Evolutionary conservation across 30 jellyfish, hydroid and myxozoan species (phyloP).

Genomic region (Turritopsis rubra): DNA sequence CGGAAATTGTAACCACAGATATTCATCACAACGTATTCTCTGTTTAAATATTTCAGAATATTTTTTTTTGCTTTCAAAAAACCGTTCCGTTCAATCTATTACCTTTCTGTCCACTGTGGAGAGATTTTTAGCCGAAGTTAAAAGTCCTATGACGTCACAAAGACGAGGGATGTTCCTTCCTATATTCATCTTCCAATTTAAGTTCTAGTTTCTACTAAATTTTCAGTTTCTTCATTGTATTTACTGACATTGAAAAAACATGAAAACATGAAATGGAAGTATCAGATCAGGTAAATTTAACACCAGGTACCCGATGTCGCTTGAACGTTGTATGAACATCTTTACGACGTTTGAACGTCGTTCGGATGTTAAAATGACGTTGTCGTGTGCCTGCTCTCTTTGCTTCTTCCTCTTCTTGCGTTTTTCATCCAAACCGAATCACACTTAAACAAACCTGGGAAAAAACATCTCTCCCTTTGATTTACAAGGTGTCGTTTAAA

Average conservation of each 20-base stretch:
- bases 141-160: neutral
- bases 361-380: no score
- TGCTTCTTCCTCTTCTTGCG: neutral
- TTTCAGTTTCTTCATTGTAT: no score
- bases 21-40: neutral
- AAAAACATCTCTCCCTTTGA: neutral
- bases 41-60: no score
- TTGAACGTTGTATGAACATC: no score
- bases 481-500: neutral
- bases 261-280: no score
- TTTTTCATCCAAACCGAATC: neutral
- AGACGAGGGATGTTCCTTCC: neutral
- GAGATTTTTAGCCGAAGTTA: neutral
- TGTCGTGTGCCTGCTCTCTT: no score
- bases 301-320: no score
- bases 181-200: neutral
- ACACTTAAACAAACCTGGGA: neutral
- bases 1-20: no score
- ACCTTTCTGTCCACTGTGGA: neutral
- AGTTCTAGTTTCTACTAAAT: neutral
- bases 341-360: no score
- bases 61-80: neutral
- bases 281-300: no score
- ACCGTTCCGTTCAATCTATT: neutral
- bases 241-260: no score